Base-by-base conservation (phyloP, 2,797 vertebrate genomes). In the Rhinichthys osculus region DNA sequence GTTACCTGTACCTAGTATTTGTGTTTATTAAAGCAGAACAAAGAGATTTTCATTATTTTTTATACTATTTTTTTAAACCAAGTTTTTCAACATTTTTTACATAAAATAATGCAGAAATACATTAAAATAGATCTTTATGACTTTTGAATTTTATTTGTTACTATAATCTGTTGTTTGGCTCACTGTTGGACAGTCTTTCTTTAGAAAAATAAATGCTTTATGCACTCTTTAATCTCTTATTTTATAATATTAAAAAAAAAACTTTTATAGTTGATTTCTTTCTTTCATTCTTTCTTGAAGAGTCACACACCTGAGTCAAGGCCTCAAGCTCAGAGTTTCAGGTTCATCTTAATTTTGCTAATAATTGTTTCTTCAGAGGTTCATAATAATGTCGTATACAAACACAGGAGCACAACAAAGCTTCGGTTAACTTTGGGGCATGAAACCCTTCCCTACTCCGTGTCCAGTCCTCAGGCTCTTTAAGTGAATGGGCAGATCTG, bases 401-500 rank as follows among this genome's bases (percentile, higher is more conserved):
- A 77, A 71, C 23, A 62, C 38, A 73, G 19, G 23, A 66, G 52
- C 21, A 62, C 14, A 74, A 50, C 16, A 81, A 79, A 44, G 16
- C 33, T 52, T 42, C 0, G 19, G 23, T 50, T 72, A 27, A 59
- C 69, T 80, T 67, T 16, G 27, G 59, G 19, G 52, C 33, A 23
- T 50, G 64, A 81, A 86, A 21, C 78, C 35, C 38, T 21, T 69
- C 66, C 11, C 17, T 14, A 40, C 33, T 33, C 23, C 1, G 14
- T 77, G n/a, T 78, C 17, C 35, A 44, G 9, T 44, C 83, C 21
- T 71, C 50, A 69, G 72, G 62, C 64, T 83, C 88, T 89, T 38
- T 57, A 88, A 88, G 40, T 66, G n/a, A 86, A 83, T 85, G 81
- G 87, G 80, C 89, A 78, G 91, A 91, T 79, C 89, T 23, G 92